A percentile compares a stretch with the other conserved stretches of the same genome.
phyloP scores from a whole-genome alignment of 2,113 vertebrate species.

The Centropus unirufus region DNA sequence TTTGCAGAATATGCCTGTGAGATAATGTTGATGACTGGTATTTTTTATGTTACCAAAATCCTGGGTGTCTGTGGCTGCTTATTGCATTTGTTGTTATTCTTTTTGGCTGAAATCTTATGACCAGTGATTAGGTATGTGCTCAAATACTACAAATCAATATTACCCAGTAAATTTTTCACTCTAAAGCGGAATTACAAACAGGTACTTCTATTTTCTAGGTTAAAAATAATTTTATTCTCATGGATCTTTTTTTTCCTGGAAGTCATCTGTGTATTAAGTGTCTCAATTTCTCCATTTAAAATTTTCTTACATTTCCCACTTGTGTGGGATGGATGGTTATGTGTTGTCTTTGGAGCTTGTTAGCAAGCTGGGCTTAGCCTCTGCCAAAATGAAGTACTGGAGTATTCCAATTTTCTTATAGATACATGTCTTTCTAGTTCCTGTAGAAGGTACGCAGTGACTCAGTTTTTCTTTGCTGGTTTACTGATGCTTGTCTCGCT shows the following conservation, averaged over 20 bases:
- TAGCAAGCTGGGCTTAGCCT: neutral
- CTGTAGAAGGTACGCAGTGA: slow-evolving; percentile 41
- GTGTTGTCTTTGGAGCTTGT: neutral
- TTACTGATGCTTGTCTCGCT: slow-evolving; percentile 3
- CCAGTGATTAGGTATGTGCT: neutral
- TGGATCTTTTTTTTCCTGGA: neutral
- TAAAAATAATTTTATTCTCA: neutral
- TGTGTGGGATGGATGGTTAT: neutral
- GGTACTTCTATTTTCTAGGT: neutral
- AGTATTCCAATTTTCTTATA: slow-evolving; percentile 6
- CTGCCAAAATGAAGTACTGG: neutral
- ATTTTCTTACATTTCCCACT: slow-evolving; percentile 8
- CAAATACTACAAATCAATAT: neutral
- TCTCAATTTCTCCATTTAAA: neutral
- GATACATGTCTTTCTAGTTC: slow-evolving; percentile 15
- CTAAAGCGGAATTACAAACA: neutral
- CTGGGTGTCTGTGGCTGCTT: neutral
- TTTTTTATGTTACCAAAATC: neutral
- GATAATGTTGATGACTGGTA: neutral
- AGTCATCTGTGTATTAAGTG: neutral
- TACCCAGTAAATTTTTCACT: neutral
- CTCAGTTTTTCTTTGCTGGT: slow-evolving; percentile 55
- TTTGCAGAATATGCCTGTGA: neutral
- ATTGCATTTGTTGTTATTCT: neutral
- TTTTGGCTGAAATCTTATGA: neutral